These are phyloP conservation scores for Hydrozoanthus tunicans DNA, from an alignment of 64 coral and sea anemone species.

Conservation along the genomic window DNA sequence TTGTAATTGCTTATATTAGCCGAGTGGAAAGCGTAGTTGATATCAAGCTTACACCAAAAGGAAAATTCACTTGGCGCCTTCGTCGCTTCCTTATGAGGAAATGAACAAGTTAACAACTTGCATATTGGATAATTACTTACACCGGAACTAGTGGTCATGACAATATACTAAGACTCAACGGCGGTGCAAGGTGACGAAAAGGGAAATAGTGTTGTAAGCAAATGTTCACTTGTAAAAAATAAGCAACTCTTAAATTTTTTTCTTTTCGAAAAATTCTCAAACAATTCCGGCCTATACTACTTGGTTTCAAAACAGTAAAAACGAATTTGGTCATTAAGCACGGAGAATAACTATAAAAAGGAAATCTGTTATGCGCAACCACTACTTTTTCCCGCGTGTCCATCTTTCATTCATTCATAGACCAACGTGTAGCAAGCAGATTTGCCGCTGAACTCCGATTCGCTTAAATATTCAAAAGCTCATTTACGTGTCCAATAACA, in stretches of 20 bases:
- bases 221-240: background rate
- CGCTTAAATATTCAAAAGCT: background rate
- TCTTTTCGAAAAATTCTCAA: background rate
- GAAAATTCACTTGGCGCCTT: background rate
- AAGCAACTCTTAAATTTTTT: background rate
- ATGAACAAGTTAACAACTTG: background rate
- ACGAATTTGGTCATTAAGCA: too few species aligned
- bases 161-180: background rate
- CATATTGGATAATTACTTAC: background rate
- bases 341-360: too few species aligned
- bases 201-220: background rate
- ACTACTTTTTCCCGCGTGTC: too few species aligned
- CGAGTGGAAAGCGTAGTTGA: background rate
- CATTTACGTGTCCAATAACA: constrained; percentile 15
- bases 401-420: too few species aligned
- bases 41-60: background rate
- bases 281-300: background rate
- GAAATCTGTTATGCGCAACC: too few species aligned
- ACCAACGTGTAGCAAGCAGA: too few species aligned
- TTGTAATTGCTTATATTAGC: background rate
- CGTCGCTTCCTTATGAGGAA: constrained; percentile 26
- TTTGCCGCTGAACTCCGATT: background rate
- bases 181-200: background rate
- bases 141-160: background rate
- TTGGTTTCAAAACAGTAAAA: background rate